Conservation (phyloP, 2,797 vertebrate genomes). For the Muraenolepis orangiensis region DNA sequence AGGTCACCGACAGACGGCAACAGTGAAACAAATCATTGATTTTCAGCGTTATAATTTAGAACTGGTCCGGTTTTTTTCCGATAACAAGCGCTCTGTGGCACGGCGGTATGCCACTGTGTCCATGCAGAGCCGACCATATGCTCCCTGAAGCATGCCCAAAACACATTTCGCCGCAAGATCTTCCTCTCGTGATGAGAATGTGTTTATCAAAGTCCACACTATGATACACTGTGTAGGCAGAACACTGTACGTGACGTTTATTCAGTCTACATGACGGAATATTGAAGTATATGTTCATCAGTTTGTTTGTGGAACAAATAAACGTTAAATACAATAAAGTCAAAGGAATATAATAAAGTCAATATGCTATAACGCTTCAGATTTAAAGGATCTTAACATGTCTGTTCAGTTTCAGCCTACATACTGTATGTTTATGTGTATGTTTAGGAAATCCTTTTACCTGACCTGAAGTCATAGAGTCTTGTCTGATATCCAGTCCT, state of each 20-base stretch:
- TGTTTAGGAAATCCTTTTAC: conserved; percentile 26
- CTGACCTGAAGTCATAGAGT: conserved; percentile 28
- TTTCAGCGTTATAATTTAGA: too few relatives aligned
- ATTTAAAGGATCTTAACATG: not conserved
- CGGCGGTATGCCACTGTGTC: conserved; percentile 15
- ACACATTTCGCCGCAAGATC: not conserved
- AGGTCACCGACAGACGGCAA: not conserved
- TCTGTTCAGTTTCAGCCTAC: not conserved
- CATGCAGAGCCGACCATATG: conserved; percentile 36
- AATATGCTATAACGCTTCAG: too few relatives aligned
- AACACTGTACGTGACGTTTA: not conserved
- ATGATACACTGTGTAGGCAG: not conserved
- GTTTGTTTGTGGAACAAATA: too few relatives aligned
- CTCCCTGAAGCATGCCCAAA: conserved; percentile 5
- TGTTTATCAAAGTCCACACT: not conserved
- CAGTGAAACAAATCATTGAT: not conserved
- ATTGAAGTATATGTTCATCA: not conserved
- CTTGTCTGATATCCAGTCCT: conserved; percentile 6
- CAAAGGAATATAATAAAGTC: too few relatives aligned
- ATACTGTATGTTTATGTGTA: too few relatives aligned
- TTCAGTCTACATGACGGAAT: not conserved
- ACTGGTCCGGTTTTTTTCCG: not conserved
- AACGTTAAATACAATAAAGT: too few relatives aligned
- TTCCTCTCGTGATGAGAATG: not conserved
- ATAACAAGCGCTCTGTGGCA: not conserved